Conservation (phyloP, 2,797 vertebrate species). For the Bryconaethiops microstoma region DNA sequence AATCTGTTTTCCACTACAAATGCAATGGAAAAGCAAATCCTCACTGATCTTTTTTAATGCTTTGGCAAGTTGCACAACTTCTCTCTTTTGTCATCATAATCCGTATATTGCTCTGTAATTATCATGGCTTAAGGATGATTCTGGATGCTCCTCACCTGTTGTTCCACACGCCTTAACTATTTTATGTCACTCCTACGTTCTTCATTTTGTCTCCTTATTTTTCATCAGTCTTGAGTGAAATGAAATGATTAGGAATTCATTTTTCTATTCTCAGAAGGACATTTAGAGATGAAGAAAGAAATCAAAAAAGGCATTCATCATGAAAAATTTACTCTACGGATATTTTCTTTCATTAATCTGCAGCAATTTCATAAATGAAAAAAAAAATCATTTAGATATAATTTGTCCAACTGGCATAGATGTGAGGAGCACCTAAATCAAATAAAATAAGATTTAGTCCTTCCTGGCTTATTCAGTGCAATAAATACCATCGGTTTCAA, state of each 20-base stretch:
- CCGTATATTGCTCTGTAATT: background rate
- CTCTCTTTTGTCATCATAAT: slow-evolving; percentile 6
- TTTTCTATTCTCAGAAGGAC: slow-evolving; percentile 1
- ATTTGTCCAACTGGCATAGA: slow-evolving; percentile 70
- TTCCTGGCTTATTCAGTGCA: background rate
- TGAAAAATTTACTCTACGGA: slow-evolving; percentile 63
- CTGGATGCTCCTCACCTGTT: background rate
- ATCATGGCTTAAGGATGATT: background rate
- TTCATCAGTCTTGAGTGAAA: slow-evolving; percentile 48
- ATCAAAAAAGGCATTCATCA: slow-evolving; percentile 52
- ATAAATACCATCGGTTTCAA: background rate
- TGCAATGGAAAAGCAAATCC: background rate
- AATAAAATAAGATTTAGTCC: background rate
- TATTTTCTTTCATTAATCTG: slow-evolving; percentile 66
- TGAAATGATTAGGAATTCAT: slow-evolving; percentile 63
- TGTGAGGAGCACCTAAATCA: slow-evolving; percentile 60
- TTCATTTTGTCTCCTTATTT: background rate
- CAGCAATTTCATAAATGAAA: slow-evolving; percentile 71
- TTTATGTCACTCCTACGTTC: background rate
- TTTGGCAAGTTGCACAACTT: slow-evolving; percentile 55
- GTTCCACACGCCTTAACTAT: background rate
- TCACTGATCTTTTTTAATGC: background rate
- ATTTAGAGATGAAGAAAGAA: background rate
- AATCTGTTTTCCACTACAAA: background rate
- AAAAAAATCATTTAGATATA: slow-evolving; percentile 73